Percentiles rank a stretch among this genome's conserved stretches.
Conservation (phyloP, 2,113 vertebrate genomes). For the Melanerpes aurifrons region DNA sequence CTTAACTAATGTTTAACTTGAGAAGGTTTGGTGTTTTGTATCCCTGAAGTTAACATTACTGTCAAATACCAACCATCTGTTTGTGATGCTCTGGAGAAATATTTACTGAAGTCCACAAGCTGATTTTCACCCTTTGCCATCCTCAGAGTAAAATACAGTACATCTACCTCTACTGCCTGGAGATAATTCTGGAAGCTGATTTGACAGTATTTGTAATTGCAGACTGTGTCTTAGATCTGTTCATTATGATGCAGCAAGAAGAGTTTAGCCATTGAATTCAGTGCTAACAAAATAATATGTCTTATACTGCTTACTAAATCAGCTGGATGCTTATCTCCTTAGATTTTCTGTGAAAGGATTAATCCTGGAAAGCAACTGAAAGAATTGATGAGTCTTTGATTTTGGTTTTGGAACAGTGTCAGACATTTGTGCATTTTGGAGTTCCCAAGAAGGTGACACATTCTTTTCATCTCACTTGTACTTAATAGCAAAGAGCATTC, state of each 20-base stretch:
- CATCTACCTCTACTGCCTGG: neutral
- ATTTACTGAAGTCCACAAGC: neutral
- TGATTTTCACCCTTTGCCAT: neutral
- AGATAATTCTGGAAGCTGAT: neutral
- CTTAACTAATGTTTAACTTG: neutral
- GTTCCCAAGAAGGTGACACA: neutral
- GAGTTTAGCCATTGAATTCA: neutral
- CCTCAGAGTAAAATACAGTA: neutral
- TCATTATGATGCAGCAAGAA: neutral
- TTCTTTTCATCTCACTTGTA: conserved; percentile 29
- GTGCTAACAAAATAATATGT: neutral
- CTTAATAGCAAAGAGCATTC: conserved; percentile 32
- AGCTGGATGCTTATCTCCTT: neutral
- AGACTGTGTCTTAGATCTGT: neutral
- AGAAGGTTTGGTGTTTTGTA: neutral
- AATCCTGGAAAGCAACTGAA: neutral
- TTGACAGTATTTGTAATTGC: neutral
- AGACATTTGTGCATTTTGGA: fast-evolving
- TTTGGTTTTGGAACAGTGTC: conserved; percentile 2
- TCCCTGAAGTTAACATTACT: neutral
- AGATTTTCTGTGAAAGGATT: conserved; percentile 6
- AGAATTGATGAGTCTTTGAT: conserved; percentile 19
- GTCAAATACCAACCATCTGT: neutral
- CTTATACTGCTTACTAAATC: neutral
- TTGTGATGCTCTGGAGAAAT: neutral